Conservation (phyloP, 2,113 vertebrate genomes). For the Odontesthes bonariensis region DNA sequence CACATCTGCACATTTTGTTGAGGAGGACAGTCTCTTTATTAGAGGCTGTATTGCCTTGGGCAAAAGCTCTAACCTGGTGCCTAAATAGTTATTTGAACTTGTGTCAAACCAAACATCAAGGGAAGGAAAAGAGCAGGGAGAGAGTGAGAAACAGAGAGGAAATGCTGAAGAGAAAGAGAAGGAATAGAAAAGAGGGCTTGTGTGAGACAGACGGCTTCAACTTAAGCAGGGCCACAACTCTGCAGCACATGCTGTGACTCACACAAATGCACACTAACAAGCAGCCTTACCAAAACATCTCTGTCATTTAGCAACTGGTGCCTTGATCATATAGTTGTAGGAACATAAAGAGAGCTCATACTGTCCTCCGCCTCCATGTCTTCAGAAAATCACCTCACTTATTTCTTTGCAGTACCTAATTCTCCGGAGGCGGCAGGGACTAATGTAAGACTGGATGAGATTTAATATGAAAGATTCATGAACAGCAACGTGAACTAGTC, state of each 20-base stretch:
- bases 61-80: background rate
- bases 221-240: slow-evolving; percentile 1
- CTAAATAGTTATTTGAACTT: background rate
- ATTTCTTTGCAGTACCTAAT: slow-evolving; percentile 48
- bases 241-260: background rate
- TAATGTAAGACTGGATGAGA: slow-evolving; percentile 18
- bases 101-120: background rate
- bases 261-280: background rate
- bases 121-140: background rate
- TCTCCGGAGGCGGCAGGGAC: slow-evolving; percentile 30
- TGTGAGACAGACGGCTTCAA: background rate
- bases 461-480: slow-evolving; percentile 52
- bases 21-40: too few species aligned
- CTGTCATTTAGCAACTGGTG: slow-evolving; percentile 29
- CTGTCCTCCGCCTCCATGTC: slow-evolving; percentile 42
- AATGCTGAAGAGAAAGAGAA: slow-evolving; percentile 28
- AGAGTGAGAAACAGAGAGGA: slow-evolving; percentile 6
- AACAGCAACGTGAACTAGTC: background rate
- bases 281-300: background rate
- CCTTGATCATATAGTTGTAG: slow-evolving; percentile 43
- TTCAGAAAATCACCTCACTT: slow-evolving; percentile 33
- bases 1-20: too few species aligned
- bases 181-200: background rate
- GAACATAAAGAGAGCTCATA: slow-evolving; percentile 27
- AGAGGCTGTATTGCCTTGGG: background rate